A percentile compares a stretch with the other conserved stretches of the same genome.
phyloP scores from a whole-genome alignment of 2,797 vertebrate genomes.

The Toxotes lorentzi region DNA sequence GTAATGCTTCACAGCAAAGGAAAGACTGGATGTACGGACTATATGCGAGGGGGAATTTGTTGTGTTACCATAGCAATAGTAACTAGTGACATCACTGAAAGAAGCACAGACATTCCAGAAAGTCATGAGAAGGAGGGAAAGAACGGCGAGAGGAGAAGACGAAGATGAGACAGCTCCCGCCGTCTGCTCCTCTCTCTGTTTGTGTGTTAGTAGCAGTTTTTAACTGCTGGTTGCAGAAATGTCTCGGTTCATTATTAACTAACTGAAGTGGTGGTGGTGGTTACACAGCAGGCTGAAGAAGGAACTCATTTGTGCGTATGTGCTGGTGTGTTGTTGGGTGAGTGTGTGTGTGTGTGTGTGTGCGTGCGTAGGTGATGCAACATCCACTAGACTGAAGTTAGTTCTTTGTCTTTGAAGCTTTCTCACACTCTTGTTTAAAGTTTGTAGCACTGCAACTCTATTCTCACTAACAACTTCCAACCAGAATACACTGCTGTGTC shows the following conservation, averaged over 20 bases:
- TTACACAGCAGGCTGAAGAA: conserved; percentile 12
- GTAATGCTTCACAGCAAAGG: conserved; percentile 49
- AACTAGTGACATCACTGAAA: conserved; percentile 72
- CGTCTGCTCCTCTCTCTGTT: conserved; percentile 19
- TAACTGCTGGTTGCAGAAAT: conserved; percentile 42
- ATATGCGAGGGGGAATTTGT: conserved; percentile 67
- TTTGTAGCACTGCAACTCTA: not conserved
- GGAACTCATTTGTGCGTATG: conserved; percentile 14
- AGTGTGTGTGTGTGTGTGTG: conserved; percentile 18
- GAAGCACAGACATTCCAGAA: conserved; percentile 69
- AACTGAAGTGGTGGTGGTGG: not conserved
- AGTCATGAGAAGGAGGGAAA: conserved; percentile 48
- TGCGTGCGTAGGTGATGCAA: conserved; percentile 26
- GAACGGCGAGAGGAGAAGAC: conserved; percentile 38
- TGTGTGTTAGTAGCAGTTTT: conserved; percentile 22
- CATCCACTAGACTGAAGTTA: not conserved
- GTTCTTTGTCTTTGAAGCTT: conserved; percentile 1
- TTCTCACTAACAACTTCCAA: not conserved
- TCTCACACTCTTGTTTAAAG: not conserved
- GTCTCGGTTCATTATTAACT: conserved; percentile 63
- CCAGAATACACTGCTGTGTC: conserved; percentile 13
- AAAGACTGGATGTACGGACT: conserved; percentile 48
- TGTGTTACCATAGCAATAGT: conserved; percentile 75
- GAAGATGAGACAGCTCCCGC: conserved; percentile 30
- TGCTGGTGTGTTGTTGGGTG: not conserved